A percentile compares a stretch with the other conserved stretches of the same genome.
These are phyloP conservation scores for Pollenia angustigena DNA, from an alignment of 2,888 invertebrate genomes.

Conservation along the genomic window DNA sequence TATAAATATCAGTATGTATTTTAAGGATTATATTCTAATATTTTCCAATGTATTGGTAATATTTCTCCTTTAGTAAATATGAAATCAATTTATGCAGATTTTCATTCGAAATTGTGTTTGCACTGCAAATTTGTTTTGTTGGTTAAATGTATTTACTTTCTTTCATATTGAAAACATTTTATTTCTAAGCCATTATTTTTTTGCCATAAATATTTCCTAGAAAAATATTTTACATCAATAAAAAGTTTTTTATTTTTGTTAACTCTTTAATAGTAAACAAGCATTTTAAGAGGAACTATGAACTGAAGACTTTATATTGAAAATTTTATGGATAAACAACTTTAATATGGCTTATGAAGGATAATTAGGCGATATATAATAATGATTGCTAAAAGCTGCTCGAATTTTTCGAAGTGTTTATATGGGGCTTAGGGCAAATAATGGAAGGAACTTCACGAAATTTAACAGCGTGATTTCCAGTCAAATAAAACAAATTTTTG, in stretches of 20 bases:
- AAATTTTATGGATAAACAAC: too few relatives aligned
- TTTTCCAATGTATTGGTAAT: conserved; percentile 46
- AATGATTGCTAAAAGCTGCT: too few relatives aligned
- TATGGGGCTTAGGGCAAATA: too few relatives aligned
- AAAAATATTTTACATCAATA: not conserved
- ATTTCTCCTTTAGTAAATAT: conserved; percentile 42
- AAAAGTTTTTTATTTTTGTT: not conserved
- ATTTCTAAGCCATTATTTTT: not conserved
- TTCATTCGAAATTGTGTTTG: conserved; percentile 1
- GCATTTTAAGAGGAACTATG: not conserved
- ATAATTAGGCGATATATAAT: too few relatives aligned
- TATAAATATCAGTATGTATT: not conserved
- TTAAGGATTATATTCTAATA: conserved; percentile 41
- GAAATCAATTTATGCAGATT: conserved; percentile 57
- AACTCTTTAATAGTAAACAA: not conserved
- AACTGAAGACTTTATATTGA: not conserved
- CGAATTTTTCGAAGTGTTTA: too few relatives aligned
- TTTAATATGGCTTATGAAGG: too few relatives aligned
- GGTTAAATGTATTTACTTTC: conserved; percentile 29
- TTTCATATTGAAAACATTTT: conserved; percentile 23
- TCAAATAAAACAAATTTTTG: too few relatives aligned
- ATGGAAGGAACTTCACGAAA: too few relatives aligned
- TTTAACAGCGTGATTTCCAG: too few relatives aligned
- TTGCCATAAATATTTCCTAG: conserved; percentile 20
- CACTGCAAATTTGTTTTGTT: conserved; percentile 42